A percentile compares a stretch with the other conserved stretches of the same genome.
These are phyloP conservation scores for Hybos culiciformis DNA, from an alignment of 2,888 invertebrate species.

Conservation along the genomic window DNA sequence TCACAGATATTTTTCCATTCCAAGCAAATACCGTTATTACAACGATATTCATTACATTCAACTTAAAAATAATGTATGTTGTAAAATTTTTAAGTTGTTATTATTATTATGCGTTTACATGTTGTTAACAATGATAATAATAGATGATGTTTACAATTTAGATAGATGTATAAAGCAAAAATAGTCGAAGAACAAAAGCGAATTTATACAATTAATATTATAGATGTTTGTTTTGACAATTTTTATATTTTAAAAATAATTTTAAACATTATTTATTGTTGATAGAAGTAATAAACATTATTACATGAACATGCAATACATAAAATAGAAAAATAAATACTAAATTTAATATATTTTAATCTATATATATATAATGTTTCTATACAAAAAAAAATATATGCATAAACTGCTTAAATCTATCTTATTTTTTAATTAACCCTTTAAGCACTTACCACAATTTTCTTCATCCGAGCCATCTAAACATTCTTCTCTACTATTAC, in stretches of 20 bases:
- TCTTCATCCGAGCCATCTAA: conserved; percentile 48
- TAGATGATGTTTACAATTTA: no score
- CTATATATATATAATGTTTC: neutral
- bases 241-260: no score
- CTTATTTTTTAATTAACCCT: conserved; percentile 3
- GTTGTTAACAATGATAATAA: no score
- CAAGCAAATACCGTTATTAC: conserved; percentile 37
- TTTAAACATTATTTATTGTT: neutral
- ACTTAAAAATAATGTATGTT: no score
- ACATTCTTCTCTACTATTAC: conserved; percentile 43
- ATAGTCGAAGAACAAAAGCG: no score
- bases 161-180: no score
- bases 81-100: no score
- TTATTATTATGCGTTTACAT: no score
- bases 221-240: no score
- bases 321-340: neutral
- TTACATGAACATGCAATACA: neutral
- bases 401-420: conserved; percentile 1
- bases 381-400: neutral
- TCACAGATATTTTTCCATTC: conserved; percentile 40
- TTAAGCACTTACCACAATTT: conserved; percentile 41
- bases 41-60: neutral
- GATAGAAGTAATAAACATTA: neutral
- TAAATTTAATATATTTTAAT: conserved; percentile 1
- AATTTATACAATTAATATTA: no score